Evolutionary conservation across 2,797 vertebrate genomes (phyloP).

Genomic region (Pipistrellus nathusii): DNA sequence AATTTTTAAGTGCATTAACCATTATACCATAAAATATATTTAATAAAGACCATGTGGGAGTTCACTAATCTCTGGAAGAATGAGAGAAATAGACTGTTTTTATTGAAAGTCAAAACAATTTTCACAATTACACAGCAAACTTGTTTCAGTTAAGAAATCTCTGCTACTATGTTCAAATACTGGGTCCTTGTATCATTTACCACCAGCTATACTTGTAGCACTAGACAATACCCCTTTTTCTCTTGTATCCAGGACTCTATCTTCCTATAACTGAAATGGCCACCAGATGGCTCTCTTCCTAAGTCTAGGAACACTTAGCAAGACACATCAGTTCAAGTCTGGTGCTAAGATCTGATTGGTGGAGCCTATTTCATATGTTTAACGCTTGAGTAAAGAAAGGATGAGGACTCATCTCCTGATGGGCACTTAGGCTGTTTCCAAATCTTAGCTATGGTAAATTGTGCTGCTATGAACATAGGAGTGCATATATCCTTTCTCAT

Average conservation of each 20-base stretch:
- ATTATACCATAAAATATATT: background rate
- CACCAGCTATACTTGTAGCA: background rate
- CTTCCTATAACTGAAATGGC: background rate
- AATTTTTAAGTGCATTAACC: background rate
- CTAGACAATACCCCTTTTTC: background rate
- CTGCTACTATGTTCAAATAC: background rate
- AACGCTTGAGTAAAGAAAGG: background rate
- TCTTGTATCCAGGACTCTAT: background rate
- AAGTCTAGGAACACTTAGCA: background rate
- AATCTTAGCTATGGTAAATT: too few relatives aligned
- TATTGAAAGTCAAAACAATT: background rate
- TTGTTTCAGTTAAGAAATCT: background rate
- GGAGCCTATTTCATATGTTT: background rate
- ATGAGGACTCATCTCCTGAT: background rate
- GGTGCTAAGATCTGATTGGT: background rate
- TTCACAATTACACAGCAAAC: background rate
- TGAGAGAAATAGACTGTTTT: background rate
- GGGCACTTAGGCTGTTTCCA: too few relatives aligned
- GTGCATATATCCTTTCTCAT: too few relatives aligned
- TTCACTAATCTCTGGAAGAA: background rate
- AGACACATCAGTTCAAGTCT: background rate
- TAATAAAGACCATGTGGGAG: background rate
- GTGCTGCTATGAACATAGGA: too few relatives aligned
- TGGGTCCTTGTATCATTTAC: background rate
- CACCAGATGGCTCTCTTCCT: background rate